phyloP scores from a whole-genome alignment of 2,888 invertebrate species.

The Microplitis deprimator region DNA sequence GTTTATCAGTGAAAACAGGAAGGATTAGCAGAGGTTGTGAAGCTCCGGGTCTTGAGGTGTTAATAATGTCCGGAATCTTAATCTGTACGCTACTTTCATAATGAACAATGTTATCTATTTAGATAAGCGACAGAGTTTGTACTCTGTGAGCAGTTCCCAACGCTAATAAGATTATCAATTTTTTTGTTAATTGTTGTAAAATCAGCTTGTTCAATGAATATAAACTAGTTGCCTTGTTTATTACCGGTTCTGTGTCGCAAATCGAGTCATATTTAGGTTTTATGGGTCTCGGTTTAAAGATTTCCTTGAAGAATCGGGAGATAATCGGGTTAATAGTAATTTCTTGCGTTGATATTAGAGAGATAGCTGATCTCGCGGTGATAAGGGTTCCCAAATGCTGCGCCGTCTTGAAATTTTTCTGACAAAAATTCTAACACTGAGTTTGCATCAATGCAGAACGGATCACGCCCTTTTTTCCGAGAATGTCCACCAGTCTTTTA shows the following conservation, averaged over 20 bases:
- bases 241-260: slow-evolving; percentile 53
- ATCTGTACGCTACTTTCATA: slow-evolving; percentile 21
- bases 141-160: slow-evolving; percentile 41
- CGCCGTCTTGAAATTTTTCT: slow-evolving; percentile 24
- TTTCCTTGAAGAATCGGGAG: slow-evolving; percentile 6
- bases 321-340: background rate
- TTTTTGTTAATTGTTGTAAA: slow-evolving; percentile 47
- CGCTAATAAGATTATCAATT: slow-evolving; percentile 53
- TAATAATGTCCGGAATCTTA: slow-evolving; percentile 34
- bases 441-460: slow-evolving; percentile 4
- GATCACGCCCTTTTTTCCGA: background rate
- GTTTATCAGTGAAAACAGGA: slow-evolving; percentile 29
- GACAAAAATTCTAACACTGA: slow-evolving; percentile 31
- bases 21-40: slow-evolving; percentile 36
- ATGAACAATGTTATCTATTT: slow-evolving; percentile 23
- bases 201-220: slow-evolving; percentile 26
- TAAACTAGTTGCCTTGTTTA: slow-evolving; percentile 14
- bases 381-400: slow-evolving; percentile 34
- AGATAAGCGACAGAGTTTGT: slow-evolving; percentile 35
- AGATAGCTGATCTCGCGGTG: slow-evolving; percentile 33
- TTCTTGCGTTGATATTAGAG: slow-evolving; percentile 32
- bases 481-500: slow-evolving; percentile 12
- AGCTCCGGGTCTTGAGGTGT: slow-evolving; percentile 31
- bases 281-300: slow-evolving; percentile 31
- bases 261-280: slow-evolving; percentile 51